Percentiles rank a stretch among this genome's conserved stretches.
phyloP scores from a whole-genome alignment of 2,113 vertebrate genomes.

The Synodontis membranacea region DNA sequence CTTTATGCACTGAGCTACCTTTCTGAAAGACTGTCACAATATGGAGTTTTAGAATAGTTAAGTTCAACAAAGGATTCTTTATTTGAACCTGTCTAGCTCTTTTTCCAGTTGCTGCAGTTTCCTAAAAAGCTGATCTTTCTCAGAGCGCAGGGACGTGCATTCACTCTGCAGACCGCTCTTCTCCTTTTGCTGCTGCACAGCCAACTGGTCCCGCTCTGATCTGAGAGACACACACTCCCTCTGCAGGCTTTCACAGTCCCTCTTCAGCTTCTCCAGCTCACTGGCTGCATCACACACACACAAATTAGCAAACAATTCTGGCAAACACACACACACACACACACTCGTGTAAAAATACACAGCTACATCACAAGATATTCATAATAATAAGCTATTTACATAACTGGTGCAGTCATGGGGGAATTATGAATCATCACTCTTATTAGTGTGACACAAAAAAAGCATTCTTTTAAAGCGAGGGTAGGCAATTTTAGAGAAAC shows the following conservation, averaged over 20 bases:
- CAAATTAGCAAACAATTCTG: background rate
- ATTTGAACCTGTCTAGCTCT: conserved; percentile 83
- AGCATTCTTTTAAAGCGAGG: background rate
- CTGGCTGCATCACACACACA: conserved; percentile 61
- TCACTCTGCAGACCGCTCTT: conserved; percentile 78
- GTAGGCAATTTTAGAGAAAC: no score
- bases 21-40: background rate
- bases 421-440: conserved; percentile 19
- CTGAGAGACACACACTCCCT: conserved; percentile 69
- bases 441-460: conserved; percentile 22
- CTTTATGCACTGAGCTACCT: background rate
- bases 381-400: no score
- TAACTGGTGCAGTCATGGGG: conserved; percentile 20
- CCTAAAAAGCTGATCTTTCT: conserved; percentile 79
- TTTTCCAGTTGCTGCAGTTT: conserved; percentile 85
- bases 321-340: conserved; percentile 1
- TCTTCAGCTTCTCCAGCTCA: conserved; percentile 88
- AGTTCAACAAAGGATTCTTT: background rate
- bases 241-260: conserved; percentile 75
- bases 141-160: conserved; percentile 77
- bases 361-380: background rate
- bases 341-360: background rate
- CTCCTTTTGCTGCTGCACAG: conserved; percentile 67
- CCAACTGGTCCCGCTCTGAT: conserved; percentile 69
- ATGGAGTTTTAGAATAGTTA: no score